Evolutionary conservation across 64 coral and sea anemone genomes (phyloP), one percentile per base, ranked within the genome.

Genomic region (Pachyseris speciosa): DNA sequence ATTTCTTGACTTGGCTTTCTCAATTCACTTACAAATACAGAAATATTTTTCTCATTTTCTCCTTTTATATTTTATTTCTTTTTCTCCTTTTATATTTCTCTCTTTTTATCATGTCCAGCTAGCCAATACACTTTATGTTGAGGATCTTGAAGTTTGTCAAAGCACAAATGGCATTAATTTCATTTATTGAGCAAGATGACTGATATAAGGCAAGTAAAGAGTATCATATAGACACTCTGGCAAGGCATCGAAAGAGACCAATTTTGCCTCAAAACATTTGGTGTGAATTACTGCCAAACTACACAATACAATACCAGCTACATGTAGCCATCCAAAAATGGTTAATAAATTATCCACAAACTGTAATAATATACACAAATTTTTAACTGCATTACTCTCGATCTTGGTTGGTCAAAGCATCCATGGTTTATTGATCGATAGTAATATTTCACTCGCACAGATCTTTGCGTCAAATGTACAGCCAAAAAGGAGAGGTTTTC

Each of bases 231-330:
- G 8, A 15, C 45, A 58, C 15, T 58, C n/a, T 58, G 4, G 52
- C 52, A 13, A 20, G 13, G 5, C 12, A 13, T 48, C 52, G 16
- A 13, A 57, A 57, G 52, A 13, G 11, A 27, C 11, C 2, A 4
- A 6, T 45, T 45, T 11, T 45, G 11, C 43, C 43, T n/a, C 17
- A 72, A 20, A 25, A 40, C 19, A 40, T 34, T 72, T 41, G 12
- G 6, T 51, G 44, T 33, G 10, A 76, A 60, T 10, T 81, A 61
- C 77, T 81, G 77, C 24, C 53, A 60, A 61, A 41, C 34, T 81
- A 26, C 34, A 61, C 20, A 81, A 81, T 81, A 39, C 19, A 15
- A 3, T 61, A 81, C 51, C 53, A 26, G 77, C 32, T n/a, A 61
- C 17, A 51, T n/a, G 34, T 33, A 81, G 51, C 57, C 60, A 61